These are phyloP conservation scores for Ptychodera flava DNA, from an alignment of 35 echinoderm and acorn worm species.

Conservation along the genomic window DNA sequence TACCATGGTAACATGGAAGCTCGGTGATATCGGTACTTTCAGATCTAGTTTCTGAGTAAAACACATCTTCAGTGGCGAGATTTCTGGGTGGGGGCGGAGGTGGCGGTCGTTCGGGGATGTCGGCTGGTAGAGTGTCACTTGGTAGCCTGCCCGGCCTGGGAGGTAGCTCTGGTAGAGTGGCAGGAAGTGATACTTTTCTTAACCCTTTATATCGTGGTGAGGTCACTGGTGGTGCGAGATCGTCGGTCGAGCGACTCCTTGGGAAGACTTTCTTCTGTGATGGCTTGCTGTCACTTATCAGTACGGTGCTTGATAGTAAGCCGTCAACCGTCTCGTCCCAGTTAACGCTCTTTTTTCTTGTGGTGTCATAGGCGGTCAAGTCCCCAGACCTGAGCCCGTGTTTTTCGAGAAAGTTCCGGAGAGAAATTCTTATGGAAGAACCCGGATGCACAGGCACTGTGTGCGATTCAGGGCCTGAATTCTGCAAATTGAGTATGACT, in stretches of 20 bases:
- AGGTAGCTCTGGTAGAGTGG: background rate
- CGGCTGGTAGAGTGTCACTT: background rate
- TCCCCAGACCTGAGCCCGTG: background rate
- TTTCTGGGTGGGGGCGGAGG: background rate
- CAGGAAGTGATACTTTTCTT: background rate
- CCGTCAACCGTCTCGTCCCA: background rate
- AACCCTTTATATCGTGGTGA: background rate
- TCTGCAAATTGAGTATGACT: background rate
- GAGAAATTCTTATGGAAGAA: background rate
- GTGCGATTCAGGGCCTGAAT: background rate
- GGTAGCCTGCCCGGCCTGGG: background rate
- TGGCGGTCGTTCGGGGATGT: background rate
- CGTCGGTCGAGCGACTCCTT: background rate
- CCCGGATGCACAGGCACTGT: background rate
- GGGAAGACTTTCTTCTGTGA: background rate
- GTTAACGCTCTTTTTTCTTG: background rate
- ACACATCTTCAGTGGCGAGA: background rate
- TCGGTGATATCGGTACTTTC: background rate
- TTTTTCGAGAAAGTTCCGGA: background rate
- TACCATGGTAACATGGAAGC: background rate
- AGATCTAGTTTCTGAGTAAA: background rate
- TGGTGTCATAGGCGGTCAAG: background rate
- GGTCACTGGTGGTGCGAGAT: background rate
- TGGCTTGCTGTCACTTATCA: background rate
- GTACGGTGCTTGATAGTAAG: background rate